Conservation (phyloP, 2,113 vertebrate species). For the Ranitomeya imitator region DNA sequence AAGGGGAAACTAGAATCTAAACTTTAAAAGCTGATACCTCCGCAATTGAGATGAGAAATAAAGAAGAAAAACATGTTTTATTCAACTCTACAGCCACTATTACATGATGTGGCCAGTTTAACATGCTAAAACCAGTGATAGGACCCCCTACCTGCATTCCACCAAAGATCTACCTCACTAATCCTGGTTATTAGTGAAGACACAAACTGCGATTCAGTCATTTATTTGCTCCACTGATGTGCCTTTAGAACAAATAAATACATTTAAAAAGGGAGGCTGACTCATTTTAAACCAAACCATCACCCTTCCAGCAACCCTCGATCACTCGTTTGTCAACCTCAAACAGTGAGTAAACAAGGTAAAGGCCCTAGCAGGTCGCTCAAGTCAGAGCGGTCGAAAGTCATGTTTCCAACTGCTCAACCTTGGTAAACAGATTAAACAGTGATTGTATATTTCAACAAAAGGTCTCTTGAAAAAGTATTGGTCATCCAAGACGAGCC, state of each 20-base stretch:
- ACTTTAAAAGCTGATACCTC: too few relatives aligned
- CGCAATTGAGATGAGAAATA: too few relatives aligned
- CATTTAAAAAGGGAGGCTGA: conserved; percentile 19
- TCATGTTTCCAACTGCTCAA: neutral
- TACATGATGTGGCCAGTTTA: too few relatives aligned
- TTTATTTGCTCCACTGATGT: neutral
- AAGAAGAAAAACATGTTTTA: too few relatives aligned
- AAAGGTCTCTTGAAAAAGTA: neutral
- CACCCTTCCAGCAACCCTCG: neutral
- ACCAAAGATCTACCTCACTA: neutral
- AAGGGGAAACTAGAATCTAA: too few relatives aligned
- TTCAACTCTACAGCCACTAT: too few relatives aligned
- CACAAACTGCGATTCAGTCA: neutral
- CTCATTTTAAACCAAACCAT: neutral
- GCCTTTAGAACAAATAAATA: conserved; percentile 14
- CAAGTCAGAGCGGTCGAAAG: neutral
- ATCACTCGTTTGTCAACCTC: conserved; percentile 12
- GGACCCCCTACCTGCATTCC: neutral
- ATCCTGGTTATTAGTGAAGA: neutral
- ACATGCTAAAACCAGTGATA: too few relatives aligned
- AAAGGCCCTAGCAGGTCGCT: neutral
- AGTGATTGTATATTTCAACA: neutral
- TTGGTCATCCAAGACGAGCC: neutral
- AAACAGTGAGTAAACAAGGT: neutral
- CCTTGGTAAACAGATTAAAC: neutral